These are phyloP conservation scores for Pristionchus exspectatus DNA, from an alignment of 2,888 invertebrate genomes.

Conservation along the genomic window DNA sequence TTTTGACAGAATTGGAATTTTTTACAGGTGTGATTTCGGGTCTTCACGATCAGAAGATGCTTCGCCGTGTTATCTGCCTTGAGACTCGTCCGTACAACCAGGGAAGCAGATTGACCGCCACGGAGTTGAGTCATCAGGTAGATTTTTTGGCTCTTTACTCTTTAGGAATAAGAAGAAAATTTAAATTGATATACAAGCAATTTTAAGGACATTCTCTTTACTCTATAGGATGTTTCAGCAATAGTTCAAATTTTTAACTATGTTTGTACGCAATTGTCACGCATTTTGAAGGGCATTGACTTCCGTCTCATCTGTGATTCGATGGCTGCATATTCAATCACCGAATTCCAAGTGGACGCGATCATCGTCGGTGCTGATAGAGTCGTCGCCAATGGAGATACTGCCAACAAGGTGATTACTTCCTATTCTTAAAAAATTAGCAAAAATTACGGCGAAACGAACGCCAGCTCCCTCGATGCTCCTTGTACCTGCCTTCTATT, in stretches of 20 bases:
- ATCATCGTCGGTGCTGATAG: constrained; percentile 95
- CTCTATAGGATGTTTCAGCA: too few relatives aligned
- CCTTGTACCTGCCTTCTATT: too few relatives aligned
- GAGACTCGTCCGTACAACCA: constrained; percentile 98
- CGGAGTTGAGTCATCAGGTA: constrained; percentile 88
- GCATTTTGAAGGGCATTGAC: constrained; percentile 81
- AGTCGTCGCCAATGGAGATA: constrained; percentile 96
- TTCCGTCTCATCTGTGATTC: constrained; percentile 94
- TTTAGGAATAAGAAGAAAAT: too few relatives aligned
- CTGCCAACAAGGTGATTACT: constrained; percentile 88
- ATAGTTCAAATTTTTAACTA: too few relatives aligned
- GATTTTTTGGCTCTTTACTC: background rate
- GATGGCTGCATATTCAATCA: constrained; percentile 94
- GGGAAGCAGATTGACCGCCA: constrained; percentile 94
- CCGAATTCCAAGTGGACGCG: constrained; percentile 88
- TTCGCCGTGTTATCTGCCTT: constrained; percentile 93
- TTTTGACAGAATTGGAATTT: background rate
- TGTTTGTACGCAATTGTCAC: background rate
- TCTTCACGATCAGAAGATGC: constrained; percentile 83
- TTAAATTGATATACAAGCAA: too few relatives aligned
- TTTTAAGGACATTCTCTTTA: background rate
- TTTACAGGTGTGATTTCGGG: constrained; percentile 87
- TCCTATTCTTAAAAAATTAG: constrained; percentile 82
- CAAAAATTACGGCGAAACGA: background rate
- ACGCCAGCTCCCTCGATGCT: background rate